These are phyloP conservation scores for Clarias magur DNA, from an alignment of 2,113 vertebrate species.

Conservation along the genomic window DNA sequence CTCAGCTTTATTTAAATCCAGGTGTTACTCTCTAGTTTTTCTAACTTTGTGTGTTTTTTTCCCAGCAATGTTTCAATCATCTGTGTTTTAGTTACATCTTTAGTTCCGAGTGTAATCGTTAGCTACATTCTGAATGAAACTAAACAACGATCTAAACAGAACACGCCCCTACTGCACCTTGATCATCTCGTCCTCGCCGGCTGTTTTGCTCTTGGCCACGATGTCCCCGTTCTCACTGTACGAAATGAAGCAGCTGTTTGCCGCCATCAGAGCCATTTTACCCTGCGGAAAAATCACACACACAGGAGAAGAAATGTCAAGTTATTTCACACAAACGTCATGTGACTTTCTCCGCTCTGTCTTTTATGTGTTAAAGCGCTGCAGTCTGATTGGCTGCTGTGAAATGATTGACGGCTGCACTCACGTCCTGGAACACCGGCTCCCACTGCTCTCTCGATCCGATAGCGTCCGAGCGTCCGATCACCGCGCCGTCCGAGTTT, in stretches of 20 bases:
- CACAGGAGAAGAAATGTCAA: too few species aligned
- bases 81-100: too few species aligned
- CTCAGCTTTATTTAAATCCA: too few species aligned
- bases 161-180: slow-evolving; percentile 79
- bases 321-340: too few species aligned
- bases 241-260: slow-evolving; percentile 93
- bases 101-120: background rate
- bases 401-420: slow-evolving; percentile 51
- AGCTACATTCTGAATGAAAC: background rate
- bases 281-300: slow-evolving; percentile 67
- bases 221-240: slow-evolving; percentile 95
- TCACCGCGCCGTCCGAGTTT: slow-evolving; percentile 90
- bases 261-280: slow-evolving; percentile 90
- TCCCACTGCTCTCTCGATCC: slow-evolving; percentile 96
- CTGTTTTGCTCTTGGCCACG: slow-evolving; percentile 87
- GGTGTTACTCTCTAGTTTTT: too few species aligned
- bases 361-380: background rate
- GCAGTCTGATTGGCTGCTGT: background rate
- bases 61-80: too few species aligned
- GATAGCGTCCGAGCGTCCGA: slow-evolving; percentile 93
- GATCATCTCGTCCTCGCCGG: slow-evolving; percentile 90
- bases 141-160: background rate
- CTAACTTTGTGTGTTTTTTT: too few species aligned
- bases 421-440: slow-evolving; percentile 91
- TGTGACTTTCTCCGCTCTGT: background rate